These are phyloP conservation scores for Holocentrus rufus DNA, from an alignment of 2,797 vertebrate genomes.

Conservation along the genomic window DNA sequence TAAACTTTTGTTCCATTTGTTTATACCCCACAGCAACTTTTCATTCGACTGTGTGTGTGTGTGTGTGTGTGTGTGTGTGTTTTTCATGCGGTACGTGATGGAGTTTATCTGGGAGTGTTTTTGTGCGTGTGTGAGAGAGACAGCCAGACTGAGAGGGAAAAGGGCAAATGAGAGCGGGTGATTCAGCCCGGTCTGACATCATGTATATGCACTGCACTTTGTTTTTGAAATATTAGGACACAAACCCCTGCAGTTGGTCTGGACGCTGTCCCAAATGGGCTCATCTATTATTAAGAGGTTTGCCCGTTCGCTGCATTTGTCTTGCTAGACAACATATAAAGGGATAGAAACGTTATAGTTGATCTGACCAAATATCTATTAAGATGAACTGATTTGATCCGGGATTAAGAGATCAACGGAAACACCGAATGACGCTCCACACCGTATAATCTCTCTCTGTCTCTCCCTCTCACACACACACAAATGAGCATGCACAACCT, in stretches of 20 bases:
- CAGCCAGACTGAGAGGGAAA: not conserved
- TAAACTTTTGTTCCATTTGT: conserved; percentile 22
- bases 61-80: conserved; percentile 5
- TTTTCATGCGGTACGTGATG: conserved; percentile 14
- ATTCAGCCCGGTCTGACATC: conserved; percentile 33
- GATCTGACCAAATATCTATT: conserved; percentile 41
- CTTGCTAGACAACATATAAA: conserved; percentile 42
- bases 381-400: conserved; percentile 55
- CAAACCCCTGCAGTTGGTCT: conserved; percentile 49
- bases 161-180: conserved; percentile 25
- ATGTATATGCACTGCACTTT: conserved; percentile 34
- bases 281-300: conserved; percentile 72
- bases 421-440: conserved; percentile 18
- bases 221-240: conserved; percentile 64
- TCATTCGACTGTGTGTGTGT: conserved; percentile 8
- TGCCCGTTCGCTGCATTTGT: conserved; percentile 44
- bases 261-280: conserved; percentile 67
- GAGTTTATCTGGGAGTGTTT: conserved; percentile 35
- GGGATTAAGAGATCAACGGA: conserved; percentile 62
- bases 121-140: conserved; percentile 6
- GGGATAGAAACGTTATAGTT: conserved; percentile 25
- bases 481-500: conserved; percentile 1
- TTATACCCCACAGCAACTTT: conserved; percentile 48
- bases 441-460: conserved; percentile 33
- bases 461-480: conserved; percentile 19